A percentile compares a stretch with the other conserved stretches of the same genome.
Evolutionary conservation across 1,140 invertebrate species (phyloP).

Genomic region (Drosophila bipectinata): DNA sequence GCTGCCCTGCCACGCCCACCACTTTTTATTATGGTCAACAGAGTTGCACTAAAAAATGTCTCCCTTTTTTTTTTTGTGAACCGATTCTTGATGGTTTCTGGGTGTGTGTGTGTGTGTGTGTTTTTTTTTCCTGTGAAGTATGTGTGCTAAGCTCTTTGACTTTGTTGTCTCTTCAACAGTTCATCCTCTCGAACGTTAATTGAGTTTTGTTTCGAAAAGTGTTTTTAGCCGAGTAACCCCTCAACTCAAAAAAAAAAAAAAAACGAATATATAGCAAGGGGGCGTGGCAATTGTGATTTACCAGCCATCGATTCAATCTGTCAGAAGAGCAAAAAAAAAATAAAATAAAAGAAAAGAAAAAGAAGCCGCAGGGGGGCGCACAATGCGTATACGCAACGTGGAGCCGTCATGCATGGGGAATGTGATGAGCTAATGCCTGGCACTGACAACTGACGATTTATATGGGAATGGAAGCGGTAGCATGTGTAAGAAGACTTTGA

Average conservation of each 20-base stretch:
- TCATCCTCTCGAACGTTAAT: slow-evolving; percentile 33
- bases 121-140: not conserved
- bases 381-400: slow-evolving; percentile 33
- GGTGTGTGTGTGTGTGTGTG: too few species aligned
- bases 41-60: slow-evolving; percentile 29
- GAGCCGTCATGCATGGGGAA: not conserved
- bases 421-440: slow-evolving; percentile 43
- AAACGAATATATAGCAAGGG: too few species aligned
- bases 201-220: slow-evolving; percentile 31
- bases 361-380: not conserved
- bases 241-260: not conserved
- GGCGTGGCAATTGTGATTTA: slow-evolving; percentile 28
- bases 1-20: too few species aligned
- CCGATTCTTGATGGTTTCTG: not conserved
- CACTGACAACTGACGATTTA: slow-evolving; percentile 53
- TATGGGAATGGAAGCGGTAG: slow-evolving; percentile 6
- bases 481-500: slow-evolving; percentile 21
- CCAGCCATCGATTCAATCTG: slow-evolving; percentile 29
- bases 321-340: slow-evolving; percentile 2
- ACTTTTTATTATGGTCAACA: slow-evolving; percentile 37
- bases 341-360: not conserved
- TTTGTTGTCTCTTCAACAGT: slow-evolving; percentile 31
- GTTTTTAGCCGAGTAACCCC: not conserved
- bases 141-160: slow-evolving; percentile 27
- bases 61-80: not conserved